Percentiles rank a stretch among this genome's conserved stretches.
phyloP scores from a whole-genome alignment of 1,140 invertebrate genomes.

The Procambarus clarkii region DNA sequence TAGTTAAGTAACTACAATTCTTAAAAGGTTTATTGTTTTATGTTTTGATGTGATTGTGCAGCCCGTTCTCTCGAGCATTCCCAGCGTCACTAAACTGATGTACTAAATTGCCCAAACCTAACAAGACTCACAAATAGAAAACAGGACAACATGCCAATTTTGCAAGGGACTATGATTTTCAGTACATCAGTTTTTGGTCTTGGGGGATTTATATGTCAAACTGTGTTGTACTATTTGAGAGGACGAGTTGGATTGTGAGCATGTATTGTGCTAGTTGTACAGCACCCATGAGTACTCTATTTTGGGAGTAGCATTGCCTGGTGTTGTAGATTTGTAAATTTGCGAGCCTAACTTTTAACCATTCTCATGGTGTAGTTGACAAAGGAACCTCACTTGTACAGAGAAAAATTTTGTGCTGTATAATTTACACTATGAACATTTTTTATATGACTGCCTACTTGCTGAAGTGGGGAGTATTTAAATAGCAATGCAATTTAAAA shows the following conservation, averaged over 20 bases:
- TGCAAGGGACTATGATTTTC: too few species aligned
- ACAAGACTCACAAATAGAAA: too few species aligned
- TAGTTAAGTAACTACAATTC: neutral
- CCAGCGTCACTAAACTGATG: too few species aligned
- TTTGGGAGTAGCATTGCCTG: neutral
- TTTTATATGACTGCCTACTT: neutral
- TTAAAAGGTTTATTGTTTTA: neutral
- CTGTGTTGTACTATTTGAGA: too few species aligned
- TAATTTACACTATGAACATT: neutral
- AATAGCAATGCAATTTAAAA: neutral
- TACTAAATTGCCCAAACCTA: too few species aligned
- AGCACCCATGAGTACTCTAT: neutral
- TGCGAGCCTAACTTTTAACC: neutral
- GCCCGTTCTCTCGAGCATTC: too few species aligned
- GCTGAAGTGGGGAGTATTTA: neutral
- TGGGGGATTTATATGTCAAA: too few species aligned
- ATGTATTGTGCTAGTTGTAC: neutral
- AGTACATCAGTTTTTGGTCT: too few species aligned
- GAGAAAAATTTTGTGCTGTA: neutral
- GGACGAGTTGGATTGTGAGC: neutral
- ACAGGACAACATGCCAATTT: too few species aligned
- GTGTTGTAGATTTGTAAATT: neutral
- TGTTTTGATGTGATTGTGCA: neutral
- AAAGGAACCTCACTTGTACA: neutral
- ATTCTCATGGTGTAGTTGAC: neutral